phyloP scores from a whole-genome alignment of 2,797 vertebrate species.

The Pseudomugil gertrudae region DNA sequence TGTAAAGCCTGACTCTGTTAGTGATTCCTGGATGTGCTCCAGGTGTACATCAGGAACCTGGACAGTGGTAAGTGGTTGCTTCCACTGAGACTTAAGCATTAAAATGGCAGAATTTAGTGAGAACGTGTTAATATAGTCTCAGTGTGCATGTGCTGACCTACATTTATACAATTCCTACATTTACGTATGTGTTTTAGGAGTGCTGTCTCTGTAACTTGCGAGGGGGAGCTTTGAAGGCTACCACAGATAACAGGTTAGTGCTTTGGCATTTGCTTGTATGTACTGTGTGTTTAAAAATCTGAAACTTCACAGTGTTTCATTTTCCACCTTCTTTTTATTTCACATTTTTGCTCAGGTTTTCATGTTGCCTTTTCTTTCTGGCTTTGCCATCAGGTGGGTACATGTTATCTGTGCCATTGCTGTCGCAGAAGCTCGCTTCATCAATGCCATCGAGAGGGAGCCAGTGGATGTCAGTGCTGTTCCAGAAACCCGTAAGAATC shows the following conservation, averaged over 20 bases:
- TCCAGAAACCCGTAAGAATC: conserved; percentile 91
- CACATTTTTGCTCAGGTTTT: not conserved
- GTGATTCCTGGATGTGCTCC: conserved; percentile 89
- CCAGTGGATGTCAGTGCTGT: conserved; percentile 91
- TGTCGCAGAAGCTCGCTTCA: conserved; percentile 91
- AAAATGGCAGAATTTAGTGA: too few species aligned
- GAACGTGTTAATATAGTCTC: not conserved
- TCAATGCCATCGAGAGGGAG: conserved; percentile 88
- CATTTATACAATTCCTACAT: not conserved
- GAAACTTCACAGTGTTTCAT: not conserved
- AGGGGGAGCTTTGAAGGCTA: conserved; percentile 93
- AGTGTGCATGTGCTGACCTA: not conserved
- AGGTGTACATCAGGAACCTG: conserved; percentile 87
- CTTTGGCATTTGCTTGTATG: not conserved
- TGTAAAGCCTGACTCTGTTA: conserved; percentile 85
- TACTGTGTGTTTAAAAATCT: too few species aligned
- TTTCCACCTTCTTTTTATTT: not conserved
- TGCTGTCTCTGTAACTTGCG: conserved; percentile 95
- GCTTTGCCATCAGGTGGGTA: conserved; percentile 86
- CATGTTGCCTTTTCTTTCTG: not conserved
- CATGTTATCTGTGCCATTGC: conserved; percentile 96
- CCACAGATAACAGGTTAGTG: conserved; percentile 88
- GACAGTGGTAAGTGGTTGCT: conserved; percentile 84
- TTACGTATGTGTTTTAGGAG: conserved; percentile 79
- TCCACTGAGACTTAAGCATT: not conserved